Evolutionary conservation across 2,888 invertebrate genomes (phyloP).

Genomic region (Dione juno): DNA sequence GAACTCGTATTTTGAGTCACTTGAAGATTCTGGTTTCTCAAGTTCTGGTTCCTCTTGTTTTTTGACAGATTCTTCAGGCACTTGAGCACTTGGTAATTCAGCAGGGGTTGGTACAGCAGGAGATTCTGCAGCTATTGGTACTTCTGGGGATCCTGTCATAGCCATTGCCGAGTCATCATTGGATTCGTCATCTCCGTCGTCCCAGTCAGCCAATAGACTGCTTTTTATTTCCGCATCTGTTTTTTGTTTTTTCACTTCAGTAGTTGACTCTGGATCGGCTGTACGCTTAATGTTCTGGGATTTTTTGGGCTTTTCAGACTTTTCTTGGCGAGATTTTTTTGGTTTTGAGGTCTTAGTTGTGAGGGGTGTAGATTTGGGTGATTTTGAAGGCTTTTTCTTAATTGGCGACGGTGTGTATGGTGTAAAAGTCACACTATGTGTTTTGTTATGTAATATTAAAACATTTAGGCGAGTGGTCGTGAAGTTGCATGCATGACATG

Average conservation of each 20-base stretch:
- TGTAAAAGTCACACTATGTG: constrained; percentile 83
- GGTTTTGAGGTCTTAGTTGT: constrained; percentile 61
- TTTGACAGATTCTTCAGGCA: constrained; percentile 60
- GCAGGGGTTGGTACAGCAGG: constrained; percentile 71
- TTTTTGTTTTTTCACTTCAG: constrained; percentile 78
- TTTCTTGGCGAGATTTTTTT: constrained; percentile 67
- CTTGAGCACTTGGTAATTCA: constrained; percentile 61
- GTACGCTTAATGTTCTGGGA: constrained; percentile 68
- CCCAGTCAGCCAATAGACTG: constrained; percentile 90
- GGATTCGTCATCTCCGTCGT: constrained; percentile 82
- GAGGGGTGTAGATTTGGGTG: constrained; percentile 58
- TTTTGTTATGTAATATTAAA: constrained; percentile 88
- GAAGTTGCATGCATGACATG: constrained; percentile 86
- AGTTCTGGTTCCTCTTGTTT: constrained; percentile 54
- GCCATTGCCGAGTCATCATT: constrained; percentile 65
- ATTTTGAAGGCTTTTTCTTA: constrained; percentile 63
- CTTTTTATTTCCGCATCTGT: constrained; percentile 86
- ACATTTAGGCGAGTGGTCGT: constrained; percentile 88
- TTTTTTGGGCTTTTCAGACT: constrained; percentile 67
- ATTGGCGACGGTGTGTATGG: constrained; percentile 76
- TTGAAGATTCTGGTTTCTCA: constrained; percentile 75
- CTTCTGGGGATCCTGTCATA: constrained; percentile 65
- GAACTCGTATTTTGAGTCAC: constrained; percentile 90
- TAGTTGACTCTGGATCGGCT: constrained; percentile 60
- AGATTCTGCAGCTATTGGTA: constrained; percentile 66